phyloP scores from a whole-genome alignment of 2,113 vertebrate genomes.

The Sturnus vulgaris region DNA sequence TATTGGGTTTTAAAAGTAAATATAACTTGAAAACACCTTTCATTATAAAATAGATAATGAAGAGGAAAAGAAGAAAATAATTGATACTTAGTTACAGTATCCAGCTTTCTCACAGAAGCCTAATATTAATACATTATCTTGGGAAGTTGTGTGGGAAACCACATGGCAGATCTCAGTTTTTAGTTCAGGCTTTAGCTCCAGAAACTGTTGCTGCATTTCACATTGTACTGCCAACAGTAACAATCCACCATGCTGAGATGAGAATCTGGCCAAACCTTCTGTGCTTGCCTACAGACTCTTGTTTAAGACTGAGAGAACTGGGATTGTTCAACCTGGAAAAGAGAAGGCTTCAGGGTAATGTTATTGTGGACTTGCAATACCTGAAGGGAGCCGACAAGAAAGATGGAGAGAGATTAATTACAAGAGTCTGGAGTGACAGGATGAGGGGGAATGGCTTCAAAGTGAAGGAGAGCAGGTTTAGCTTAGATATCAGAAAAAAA shows the following conservation, averaged over 20 bases:
- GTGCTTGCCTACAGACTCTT: background rate
- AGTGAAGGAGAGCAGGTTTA: background rate
- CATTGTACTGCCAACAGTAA: background rate
- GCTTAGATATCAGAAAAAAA: background rate
- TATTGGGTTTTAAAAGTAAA: background rate
- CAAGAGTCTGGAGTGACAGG: no score
- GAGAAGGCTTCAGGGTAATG: background rate
- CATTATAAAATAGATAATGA: background rate
- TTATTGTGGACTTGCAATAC: no score
- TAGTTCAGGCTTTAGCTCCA: background rate
- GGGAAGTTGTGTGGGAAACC: background rate
- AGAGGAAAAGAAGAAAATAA: background rate
- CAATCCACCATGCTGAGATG: background rate
- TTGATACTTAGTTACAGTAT: fast-evolving
- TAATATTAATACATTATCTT: background rate
- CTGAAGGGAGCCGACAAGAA: background rate
- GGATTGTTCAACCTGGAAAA: background rate
- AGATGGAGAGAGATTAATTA: background rate
- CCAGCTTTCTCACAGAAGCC: background rate
- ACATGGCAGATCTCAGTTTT: background rate
- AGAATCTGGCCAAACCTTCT: background rate
- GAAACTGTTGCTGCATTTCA: background rate
- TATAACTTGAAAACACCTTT: background rate
- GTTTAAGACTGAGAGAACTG: background rate
- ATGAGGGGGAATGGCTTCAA: background rate